A percentile compares a stretch with the other conserved stretches of the same genome.
These are phyloP conservation scores for Solenopsis invicta DNA, from an alignment of 1,140 invertebrate genomes.

Conservation along the genomic window DNA sequence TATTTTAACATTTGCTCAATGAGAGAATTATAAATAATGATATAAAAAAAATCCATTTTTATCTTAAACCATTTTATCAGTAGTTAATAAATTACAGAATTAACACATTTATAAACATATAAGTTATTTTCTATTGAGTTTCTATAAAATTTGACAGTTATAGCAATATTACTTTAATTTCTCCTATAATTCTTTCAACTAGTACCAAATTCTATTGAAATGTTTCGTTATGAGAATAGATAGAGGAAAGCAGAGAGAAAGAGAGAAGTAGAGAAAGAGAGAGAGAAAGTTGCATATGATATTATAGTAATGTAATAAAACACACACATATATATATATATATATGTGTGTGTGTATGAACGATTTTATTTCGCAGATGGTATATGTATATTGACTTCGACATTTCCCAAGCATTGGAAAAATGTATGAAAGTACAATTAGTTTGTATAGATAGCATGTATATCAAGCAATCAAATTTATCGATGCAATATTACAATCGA, in stretches of 20 bases:
- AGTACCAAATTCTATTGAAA: conserved; percentile 3
- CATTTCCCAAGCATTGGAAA: conserved; percentile 38
- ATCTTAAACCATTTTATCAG: neutral
- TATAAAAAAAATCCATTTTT: neutral
- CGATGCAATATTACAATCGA: conserved; percentile 29
- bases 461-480: conserved; percentile 24
- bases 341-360: neutral
- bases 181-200: neutral
- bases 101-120: neutral
- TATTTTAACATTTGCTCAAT: neutral
- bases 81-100: conserved; percentile 5
- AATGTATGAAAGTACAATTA: conserved; percentile 24
- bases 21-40: conserved; percentile 2
- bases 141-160: neutral
- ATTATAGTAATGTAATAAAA: neutral
- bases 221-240: neutral
- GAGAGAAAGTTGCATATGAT: neutral
- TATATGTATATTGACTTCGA: neutral
- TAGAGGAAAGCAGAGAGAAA: neutral
- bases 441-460: conserved; percentile 6
- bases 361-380: neutral
- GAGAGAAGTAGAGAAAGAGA: neutral
- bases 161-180: neutral
- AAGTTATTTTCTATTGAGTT: neutral
- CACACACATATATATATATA: neutral